Evolutionary conservation across 2,888 invertebrate species (phyloP), one percentile per base, ranked within the genome.

Genomic region (Nipponacmea schrenckii): DNA sequence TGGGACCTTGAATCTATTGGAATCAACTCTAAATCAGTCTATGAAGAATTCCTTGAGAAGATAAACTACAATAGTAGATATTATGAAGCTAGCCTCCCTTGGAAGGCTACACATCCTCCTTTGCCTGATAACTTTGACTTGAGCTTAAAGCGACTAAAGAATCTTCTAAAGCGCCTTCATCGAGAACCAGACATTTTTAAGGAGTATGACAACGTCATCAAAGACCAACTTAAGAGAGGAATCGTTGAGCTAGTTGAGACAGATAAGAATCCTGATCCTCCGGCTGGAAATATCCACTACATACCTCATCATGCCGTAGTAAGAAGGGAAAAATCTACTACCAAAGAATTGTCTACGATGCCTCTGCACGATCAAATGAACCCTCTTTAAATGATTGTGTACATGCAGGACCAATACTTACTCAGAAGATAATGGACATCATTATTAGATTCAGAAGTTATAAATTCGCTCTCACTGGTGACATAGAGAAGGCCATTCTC

Each of bases 401-500:
- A 20, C 56, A 24, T 56, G 56, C 24, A 20, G 56, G 56, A 17
- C 50, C 50, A n/a, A n/a, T 24, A 56, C 20, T 56, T n/a, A 56
- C 56, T 56, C 56, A 56, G 14, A 56, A 20, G 56, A 56, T 56
- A 20, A 56, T 56, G 56, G 56, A 56, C 20, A 56, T 56, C 56
- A 56, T 56, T 8, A 56, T 56, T 20, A n/a, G 56, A 24, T 56
- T 56, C n/a, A n/a, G 56, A 56, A 20, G 8, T 24, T 56, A 20
- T 14, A n/a, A n/a, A 56, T 10, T 56, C n/a, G 56, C 56, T n/a
- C 56, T 56, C 8, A 56, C 56, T 24, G 56, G 56, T 20, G n/a
- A 56, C 56, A 56, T 56, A 56, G 56, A 56, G n/a, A 56, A 56
- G 56, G 56, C 56, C n/a, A n/a, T 56, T 56, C 56, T 56, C n/a